Conservation (phyloP, 2,888 invertebrate species). For the Ethmia dodecea region DNA sequence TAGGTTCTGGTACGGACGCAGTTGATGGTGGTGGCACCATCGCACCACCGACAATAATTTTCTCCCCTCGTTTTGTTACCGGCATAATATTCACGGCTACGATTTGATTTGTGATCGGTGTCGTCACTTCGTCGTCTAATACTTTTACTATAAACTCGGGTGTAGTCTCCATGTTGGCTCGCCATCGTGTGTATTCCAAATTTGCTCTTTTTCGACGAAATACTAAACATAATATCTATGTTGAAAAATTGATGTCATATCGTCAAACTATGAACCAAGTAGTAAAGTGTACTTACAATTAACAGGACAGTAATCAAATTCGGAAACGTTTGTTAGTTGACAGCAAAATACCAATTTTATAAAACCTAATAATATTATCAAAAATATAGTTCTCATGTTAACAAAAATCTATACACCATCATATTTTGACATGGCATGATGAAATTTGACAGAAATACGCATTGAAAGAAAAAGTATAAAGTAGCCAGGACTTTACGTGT, state of each 20-base stretch:
- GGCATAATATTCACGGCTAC: conserved; percentile 55
- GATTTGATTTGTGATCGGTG: conserved; percentile 31
- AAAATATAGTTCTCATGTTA: conserved; percentile 63
- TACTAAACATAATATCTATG: conserved; percentile 24
- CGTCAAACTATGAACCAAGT: not conserved
- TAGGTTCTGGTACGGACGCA: conserved; percentile 19
- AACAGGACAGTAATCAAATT: conserved; percentile 34
- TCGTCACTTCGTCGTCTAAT: conserved; percentile 54
- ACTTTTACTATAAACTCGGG: conserved; percentile 66
- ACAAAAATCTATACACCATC: conserved; percentile 43
- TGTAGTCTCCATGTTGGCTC: conserved; percentile 40
- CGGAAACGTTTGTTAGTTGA: conserved; percentile 33
- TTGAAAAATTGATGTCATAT: not conserved
- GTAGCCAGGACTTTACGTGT: too few species aligned
- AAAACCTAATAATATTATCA: conserved; percentile 45
- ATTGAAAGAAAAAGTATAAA: too few species aligned
- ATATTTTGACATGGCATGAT: conserved; percentile 41
- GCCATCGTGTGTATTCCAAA: conserved; percentile 61
- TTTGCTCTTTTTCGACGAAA: conserved; percentile 51
- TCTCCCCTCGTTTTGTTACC: conserved; percentile 35
- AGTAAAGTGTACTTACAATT: conserved; percentile 55
- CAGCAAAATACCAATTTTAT: conserved; percentile 40
- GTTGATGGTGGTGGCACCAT: conserved; percentile 31
- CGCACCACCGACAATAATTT: conserved; percentile 56
- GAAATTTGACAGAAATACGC: too few species aligned